A percentile compares a stretch with the other conserved stretches of the same genome.
These are phyloP conservation scores for Argentina silus DNA, from an alignment of 2,797 vertebrate genomes.

Conservation along the genomic window DNA sequence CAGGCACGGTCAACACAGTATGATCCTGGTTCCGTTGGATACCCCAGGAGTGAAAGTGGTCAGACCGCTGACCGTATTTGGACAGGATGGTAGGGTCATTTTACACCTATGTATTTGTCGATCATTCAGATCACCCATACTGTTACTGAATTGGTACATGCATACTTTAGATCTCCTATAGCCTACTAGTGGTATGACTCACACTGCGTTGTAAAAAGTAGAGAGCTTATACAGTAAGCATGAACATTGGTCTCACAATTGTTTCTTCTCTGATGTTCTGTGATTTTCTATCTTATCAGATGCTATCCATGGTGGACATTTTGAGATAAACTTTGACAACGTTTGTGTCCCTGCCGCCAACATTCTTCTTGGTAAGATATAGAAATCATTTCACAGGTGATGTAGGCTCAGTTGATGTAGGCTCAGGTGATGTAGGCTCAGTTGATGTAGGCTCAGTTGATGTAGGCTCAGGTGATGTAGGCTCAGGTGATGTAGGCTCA, in stretches of 20 bases:
- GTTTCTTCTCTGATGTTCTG: neutral
- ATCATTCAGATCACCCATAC: neutral
- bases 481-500: too few relatives aligned
- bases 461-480: neutral
- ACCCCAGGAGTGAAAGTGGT: conserved; percentile 83
- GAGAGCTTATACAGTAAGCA: neutral
- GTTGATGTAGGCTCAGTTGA: too few relatives aligned
- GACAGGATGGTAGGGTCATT: conserved; percentile 81
- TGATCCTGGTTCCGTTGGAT: conserved; percentile 90
- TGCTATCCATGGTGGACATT: conserved; percentile 91
- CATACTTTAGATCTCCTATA: neutral
- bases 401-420: neutral
- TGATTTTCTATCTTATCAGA: conserved; percentile 73
- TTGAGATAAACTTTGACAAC: conserved; percentile 90
- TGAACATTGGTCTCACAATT: neutral
- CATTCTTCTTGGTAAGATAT: conserved; percentile 87
- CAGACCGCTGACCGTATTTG: conserved; percentile 89
- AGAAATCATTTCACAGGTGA: neutral
- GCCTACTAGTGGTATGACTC: neutral
- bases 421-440: neutral
- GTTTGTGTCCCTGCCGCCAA: conserved; percentile 85
- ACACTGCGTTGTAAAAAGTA: neutral
- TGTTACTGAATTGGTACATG: neutral
- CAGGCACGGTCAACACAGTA: conserved; percentile 88
- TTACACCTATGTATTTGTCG: neutral